phyloP scores from a whole-genome alignment of 2,888 invertebrate genomes.

The Oscheius sp. region DNA sequence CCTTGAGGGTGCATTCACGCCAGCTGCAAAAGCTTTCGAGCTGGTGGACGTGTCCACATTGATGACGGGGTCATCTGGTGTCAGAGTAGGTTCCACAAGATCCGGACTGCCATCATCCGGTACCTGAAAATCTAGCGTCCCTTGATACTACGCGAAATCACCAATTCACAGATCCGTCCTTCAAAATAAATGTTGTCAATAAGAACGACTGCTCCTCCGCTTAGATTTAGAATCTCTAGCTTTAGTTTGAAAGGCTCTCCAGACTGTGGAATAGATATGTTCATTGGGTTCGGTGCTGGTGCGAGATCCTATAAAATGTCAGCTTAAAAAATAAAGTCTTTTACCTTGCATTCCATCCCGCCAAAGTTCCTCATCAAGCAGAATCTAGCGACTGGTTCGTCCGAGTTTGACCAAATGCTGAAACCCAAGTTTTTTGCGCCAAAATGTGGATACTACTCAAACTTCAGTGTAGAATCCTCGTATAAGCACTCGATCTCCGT shows the following conservation, averaged over 20 bases:
- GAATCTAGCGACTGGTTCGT: constrained; percentile 53
- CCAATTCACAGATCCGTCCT: constrained; percentile 67
- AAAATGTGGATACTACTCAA: constrained; percentile 50
- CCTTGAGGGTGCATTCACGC: background rate
- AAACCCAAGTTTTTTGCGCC: constrained; percentile 27
- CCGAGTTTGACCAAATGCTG: constrained; percentile 68
- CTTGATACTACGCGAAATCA: background rate
- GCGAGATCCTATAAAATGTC: constrained; percentile 28
- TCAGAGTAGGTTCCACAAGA: constrained; percentile 11
- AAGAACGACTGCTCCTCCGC: constrained; percentile 54
- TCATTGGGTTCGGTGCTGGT: constrained; percentile 42
- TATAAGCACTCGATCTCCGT: constrained; percentile 66
- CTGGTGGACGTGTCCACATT: constrained; percentile 10
- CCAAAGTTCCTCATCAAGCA: constrained; percentile 48
- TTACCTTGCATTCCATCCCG: constrained; percentile 52
- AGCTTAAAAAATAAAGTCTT: background rate
- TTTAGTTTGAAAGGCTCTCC: constrained; percentile 57
- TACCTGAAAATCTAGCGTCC: background rate
- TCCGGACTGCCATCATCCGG: constrained; percentile 8
- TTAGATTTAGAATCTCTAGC: constrained; percentile 59
- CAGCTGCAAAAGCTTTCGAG: background rate
- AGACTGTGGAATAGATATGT: constrained; percentile 57
- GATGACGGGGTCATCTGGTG: constrained; percentile 7
- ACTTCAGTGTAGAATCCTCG: constrained; percentile 62
- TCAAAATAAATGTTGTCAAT: constrained; percentile 67